phyloP scores from a whole-genome alignment of 1,140 invertebrate species.

The Drosophila trapezifrons region DNA sequence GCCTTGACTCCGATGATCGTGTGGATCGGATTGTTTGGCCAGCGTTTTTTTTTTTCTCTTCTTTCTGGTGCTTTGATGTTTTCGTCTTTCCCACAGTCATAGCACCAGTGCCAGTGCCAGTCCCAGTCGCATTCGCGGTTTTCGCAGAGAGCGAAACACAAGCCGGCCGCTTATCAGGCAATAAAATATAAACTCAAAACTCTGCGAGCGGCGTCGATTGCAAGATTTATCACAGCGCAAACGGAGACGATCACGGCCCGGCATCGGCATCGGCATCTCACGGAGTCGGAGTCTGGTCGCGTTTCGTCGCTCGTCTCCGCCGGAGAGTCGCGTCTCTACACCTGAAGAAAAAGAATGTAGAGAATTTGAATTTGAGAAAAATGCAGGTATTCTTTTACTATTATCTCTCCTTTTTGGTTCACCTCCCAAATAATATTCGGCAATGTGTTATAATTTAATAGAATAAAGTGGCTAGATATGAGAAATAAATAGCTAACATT shows the following conservation, averaged over 20 bases:
- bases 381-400: no score
- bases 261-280: conserved; percentile 15
- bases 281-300: conserved; percentile 34
- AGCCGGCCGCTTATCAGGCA: conserved; percentile 45
- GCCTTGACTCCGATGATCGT: conserved; percentile 31
- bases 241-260: conserved; percentile 24
- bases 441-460: no score
- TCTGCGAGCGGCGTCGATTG: conserved; percentile 56
- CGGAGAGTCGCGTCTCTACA: conserved; percentile 8
- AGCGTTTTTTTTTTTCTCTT: conserved; percentile 29
- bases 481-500: no score
- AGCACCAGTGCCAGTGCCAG: not conserved
- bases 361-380: no score
- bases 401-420: no score
- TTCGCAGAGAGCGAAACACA: conserved; percentile 28
- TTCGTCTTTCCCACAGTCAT: conserved; percentile 28
- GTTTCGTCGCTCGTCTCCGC: not conserved
- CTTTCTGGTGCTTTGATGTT: conserved; percentile 30
- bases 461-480: no score
- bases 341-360: not conserved
- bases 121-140: not conserved
- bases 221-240: conserved; percentile 69
- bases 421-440: no score
- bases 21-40: conserved; percentile 41
- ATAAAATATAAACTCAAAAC: conserved; percentile 45